These are phyloP conservation scores for Xestia sexstrigata DNA, from an alignment of 2,888 invertebrate species.

Conservation along the genomic window DNA sequence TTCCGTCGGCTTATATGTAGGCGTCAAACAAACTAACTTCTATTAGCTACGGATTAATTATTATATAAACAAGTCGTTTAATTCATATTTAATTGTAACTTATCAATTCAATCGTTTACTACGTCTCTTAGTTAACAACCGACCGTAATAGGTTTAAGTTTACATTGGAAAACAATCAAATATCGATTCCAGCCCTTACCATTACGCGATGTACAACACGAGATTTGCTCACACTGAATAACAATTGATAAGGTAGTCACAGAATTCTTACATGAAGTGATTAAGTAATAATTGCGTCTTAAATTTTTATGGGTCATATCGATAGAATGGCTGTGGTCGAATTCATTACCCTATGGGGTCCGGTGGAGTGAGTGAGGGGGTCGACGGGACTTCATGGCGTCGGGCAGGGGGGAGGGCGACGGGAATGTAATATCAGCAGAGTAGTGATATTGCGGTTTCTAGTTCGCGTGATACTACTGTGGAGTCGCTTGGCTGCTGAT, in stretches of 20 bases:
- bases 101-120: conserved; percentile 47
- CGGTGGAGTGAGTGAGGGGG: conserved; percentile 70
- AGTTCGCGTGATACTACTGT: conserved; percentile 79
- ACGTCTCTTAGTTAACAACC: conserved; percentile 47
- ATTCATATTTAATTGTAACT: conserved; percentile 46
- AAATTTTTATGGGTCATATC: conserved; percentile 87
- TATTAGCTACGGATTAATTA: conserved; percentile 18
- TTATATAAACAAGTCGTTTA: conserved; percentile 18
- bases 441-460: conserved; percentile 88
- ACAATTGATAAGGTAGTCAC: conserved; percentile 61
- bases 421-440: conserved; percentile 88
- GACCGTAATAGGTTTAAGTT: conserved; percentile 60
- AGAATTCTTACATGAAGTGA: conserved; percentile 74
- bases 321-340: conserved; percentile 84
- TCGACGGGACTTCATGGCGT: conserved; percentile 84
- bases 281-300: conserved; percentile 82
- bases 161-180: conserved; percentile 63
- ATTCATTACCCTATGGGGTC: conserved; percentile 87
- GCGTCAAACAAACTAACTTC: background rate
- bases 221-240: conserved; percentile 58
- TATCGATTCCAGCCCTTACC: conserved; percentile 46
- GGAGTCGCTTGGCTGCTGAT: conserved; percentile 69
- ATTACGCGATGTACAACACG: conserved; percentile 42
- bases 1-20: background rate
- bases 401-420: conserved; percentile 76